Evolutionary conservation across 2,113 vertebrate genomes (phyloP), one percentile per base, ranked within the genome.

Genomic region (Spheniscus mendiculus): DNA sequence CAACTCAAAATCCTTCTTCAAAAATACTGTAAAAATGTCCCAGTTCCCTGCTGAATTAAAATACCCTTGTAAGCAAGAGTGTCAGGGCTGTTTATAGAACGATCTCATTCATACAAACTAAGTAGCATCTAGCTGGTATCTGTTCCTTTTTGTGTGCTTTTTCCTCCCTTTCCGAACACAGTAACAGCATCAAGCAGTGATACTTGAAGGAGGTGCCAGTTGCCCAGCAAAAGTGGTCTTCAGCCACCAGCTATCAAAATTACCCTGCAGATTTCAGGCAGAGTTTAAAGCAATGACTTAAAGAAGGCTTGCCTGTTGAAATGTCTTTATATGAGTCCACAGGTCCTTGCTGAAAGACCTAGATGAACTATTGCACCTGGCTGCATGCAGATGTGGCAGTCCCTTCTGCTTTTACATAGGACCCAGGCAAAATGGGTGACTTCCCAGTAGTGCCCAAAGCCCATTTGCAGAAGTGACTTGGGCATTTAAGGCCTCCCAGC

Each of bases 321-420:
- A 65, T 78, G 36, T 61, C 66, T 74, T 79, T 36, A 2, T 4
- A 26, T 10, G 40, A 89, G 49, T 50, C 59, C 30, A 26, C 2
- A 42, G n/a, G 44, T 29, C 55, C 55, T 40, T 42, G 18, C 66
- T 73, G 22, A 67, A 84, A 66, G 42, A 27, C 1, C 1, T 13
- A 61, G 82, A 45, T 53, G 59, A 45, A 23, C 9, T 17, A 50
- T 47, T 63, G 20, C 52, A 53, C 10, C 49, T 78, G 50, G 44
- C 18, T 82, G 69, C 18, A 10, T 11, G 42, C 17, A 59, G n/a
- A 36, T 50, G 7, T 8, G 3, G n/a, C 19, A 30, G 61, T 36
- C 7, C 16, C n/a, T 76, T 61, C 45, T 2, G 1, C n/a, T 42
- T 8, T 79, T 69, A 52, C 0, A 0, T 3, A 15, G 65, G 5